Base-by-base conservation (phyloP, 2,888 invertebrate species). In the Trimorus sp. region DNA sequence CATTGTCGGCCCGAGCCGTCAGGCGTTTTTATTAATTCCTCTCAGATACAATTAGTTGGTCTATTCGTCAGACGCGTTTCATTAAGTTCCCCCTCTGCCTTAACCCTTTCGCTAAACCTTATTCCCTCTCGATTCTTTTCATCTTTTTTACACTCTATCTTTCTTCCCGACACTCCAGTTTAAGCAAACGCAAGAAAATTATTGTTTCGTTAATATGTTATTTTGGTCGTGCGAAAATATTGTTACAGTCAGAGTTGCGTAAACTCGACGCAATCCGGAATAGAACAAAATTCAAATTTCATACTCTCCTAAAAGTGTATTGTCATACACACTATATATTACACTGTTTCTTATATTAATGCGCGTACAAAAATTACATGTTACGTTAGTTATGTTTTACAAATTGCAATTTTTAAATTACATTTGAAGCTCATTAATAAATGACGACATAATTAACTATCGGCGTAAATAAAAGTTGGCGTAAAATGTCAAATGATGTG, bases 41-140 rank as follows among this genome's bases (percentile, higher is more conserved):
- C 89, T 91, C 89, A 87, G 90, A 91, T 90, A 91, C 91, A 91
- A 91, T 91, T 91, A 91, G 91, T 90, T 90, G 90, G 88, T 89
- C 91, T 90, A 91, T 91, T 91, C 90, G 90, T 91, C 91, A 90
- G 90, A 89, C 88, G 88, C 89, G 89, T 91, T 91, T 91, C 90
- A 91, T 91, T 91, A 91, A 89, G 88, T 89, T 89, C 87, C 86
- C 87, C 87, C 58, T 58, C 60, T 62, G 77, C 79, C 81, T 84
- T 83, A 81, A 86, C 86, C 87, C 86, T 84, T 87, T 87, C 84
- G 70, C 78, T 79, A 79, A 82, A 79, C 82, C 79, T 79, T 83
- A 83, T 77, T 79, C 70, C 79, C 79, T 75, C 81, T 83, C 65
- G 36, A 70, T 58, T 82, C 82, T 84, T 82, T 76, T 85, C 81